phyloP scores from a whole-genome alignment of 2,888 invertebrate species.

The Sepiola atlantica region DNA sequence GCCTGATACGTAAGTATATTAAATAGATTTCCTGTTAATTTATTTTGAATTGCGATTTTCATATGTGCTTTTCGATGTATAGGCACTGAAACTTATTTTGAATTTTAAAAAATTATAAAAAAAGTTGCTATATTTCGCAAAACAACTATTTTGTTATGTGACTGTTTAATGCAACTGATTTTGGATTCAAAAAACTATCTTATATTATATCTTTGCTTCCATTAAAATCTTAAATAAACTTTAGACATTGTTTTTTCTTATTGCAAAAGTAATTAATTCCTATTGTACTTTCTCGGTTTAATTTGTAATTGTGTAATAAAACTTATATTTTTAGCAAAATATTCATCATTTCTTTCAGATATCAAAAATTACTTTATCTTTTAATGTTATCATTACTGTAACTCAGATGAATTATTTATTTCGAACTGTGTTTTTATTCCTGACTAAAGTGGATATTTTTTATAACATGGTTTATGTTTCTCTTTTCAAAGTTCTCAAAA shows the following conservation, averaged over 20 bases:
- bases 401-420: background rate
- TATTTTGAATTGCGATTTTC: no score
- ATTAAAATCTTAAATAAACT: background rate
- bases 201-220: background rate
- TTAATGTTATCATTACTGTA: background rate
- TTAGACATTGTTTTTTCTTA: background rate
- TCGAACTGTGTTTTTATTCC: background rate
- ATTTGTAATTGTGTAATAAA: background rate
- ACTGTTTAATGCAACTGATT: no score
- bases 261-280: background rate
- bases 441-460: background rate
- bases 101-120: no score
- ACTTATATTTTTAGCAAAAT: background rate
- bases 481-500: slow-evolving; percentile 12
- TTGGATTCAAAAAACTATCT: no score
- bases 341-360: background rate
- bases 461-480: background rate
- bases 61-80: no score
- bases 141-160: no score
- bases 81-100: no score
- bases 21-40: no score
- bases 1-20: no score
- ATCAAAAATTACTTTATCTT: background rate
- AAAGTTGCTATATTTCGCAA: no score
- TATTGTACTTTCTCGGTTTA: no score